Base-by-base conservation (phyloP, 2,113 vertebrate genomes). In the Carassius carassius region DNA sequence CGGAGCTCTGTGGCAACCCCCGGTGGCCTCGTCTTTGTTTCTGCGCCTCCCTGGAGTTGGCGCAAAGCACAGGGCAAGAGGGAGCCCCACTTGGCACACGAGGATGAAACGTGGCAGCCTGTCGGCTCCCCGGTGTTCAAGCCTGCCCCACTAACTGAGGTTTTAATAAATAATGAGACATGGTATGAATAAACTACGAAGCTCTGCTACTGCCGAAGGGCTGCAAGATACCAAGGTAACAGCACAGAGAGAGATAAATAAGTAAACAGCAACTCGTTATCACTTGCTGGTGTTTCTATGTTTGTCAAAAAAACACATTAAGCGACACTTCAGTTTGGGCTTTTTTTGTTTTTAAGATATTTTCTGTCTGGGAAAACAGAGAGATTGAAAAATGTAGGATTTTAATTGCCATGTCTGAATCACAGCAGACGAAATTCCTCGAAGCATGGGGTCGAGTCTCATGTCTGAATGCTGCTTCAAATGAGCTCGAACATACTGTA, bases 141-240 rank as follows among this genome's bases (percentile, higher is more conserved):
- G 86, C 93, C 93, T 93, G 93, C 92, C 93, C 94, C 92, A 95
- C 94, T 95, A 94, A 94, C 94, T 95, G 94, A 94, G 91, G 94
- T 95, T 94, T 95, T 94, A 94, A 95, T 95, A 95, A 95, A 93
- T 95, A 90, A 95, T 95, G 93, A 95, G 92, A 88, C 87, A 84
- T 75, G 90, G 89, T 94, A 95, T 95, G 92, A 95, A 95, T 95
- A 94, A 95, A 94, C 91, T 91, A 95, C 91, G 89, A 95, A 93
- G 87, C 89, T 91, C 87, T 84, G 90, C 91, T 91, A 91, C 88
- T 85, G 92, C 92, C 92, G 89, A 93, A 92, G 94, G 92, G 90
- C 92, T 86, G 89, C 77, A 83, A 92, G 90, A 92, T 91, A 93
- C 92, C 90, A 91, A 94, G 92, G 94, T 93, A 92, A 89, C 91